Percentiles rank a stretch among this genome's conserved stretches.
phyloP scores from a whole-genome alignment of 2,113 vertebrate genomes.

The Falcunculus frontatus region DNA sequence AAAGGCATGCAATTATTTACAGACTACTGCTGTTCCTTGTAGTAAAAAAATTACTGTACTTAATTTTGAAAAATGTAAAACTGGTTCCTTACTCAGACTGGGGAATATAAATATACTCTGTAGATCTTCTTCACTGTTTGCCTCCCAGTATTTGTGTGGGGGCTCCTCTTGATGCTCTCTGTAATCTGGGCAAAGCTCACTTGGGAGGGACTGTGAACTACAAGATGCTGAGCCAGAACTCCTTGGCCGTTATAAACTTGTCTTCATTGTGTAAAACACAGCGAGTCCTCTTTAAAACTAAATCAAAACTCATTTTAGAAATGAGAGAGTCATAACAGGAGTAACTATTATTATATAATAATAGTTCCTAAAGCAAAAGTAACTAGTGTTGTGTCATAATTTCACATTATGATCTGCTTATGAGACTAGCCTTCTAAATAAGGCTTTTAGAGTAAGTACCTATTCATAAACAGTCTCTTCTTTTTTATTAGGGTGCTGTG shows the following conservation, averaged over 20 bases:
- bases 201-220: not conserved
- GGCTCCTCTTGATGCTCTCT: not conserved
- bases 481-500: not conserved
- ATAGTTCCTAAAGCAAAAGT: not conserved
- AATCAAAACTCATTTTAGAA: not conserved
- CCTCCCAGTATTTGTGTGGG: not conserved
- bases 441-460: not conserved
- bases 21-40: not conserved
- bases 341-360: not conserved
- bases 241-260: not conserved
- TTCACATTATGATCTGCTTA: not conserved
- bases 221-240: not conserved
- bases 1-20: conserved; percentile 37
- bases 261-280: not conserved
- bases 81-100: not conserved
- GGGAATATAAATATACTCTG: not conserved
- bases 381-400: not conserved
- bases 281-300: not conserved
- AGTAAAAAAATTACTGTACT: not conserved
- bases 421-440: not conserved
- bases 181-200: not conserved
- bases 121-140: not conserved
- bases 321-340: not conserved
- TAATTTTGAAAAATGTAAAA: not conserved
- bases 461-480: not conserved